A percentile compares a stretch with the other conserved stretches of the same genome.
phyloP scores from a whole-genome alignment of 1,140 invertebrate genomes.

The Drosophila orena region DNA sequence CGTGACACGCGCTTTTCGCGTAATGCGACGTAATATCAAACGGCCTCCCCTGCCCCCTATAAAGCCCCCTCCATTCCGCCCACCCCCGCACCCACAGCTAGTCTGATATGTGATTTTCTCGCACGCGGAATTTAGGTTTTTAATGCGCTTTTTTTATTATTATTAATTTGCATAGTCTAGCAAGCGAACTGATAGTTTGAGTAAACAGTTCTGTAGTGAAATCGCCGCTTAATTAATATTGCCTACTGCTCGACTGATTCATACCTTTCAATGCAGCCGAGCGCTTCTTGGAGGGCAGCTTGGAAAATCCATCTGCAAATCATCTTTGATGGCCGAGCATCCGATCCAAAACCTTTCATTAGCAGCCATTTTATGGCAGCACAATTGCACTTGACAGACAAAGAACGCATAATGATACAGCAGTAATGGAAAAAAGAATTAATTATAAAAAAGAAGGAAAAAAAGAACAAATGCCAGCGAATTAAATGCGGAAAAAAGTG shows the following conservation, averaged over 20 bases:
- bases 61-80: neutral
- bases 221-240: constrained; percentile 61
- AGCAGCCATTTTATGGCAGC: constrained; percentile 9
- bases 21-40: constrained; percentile 76
- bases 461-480: constrained; percentile 31
- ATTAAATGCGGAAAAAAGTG: constrained; percentile 79
- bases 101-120: constrained; percentile 42
- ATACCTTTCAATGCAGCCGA: too few relatives aligned
- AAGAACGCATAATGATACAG: constrained; percentile 32
- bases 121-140: constrained; percentile 55
- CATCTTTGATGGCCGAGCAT: constrained; percentile 10
- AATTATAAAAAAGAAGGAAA: constrained; percentile 14
- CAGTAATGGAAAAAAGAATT: constrained; percentile 17
- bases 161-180: constrained; percentile 70
- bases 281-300: too few relatives aligned
- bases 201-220: constrained; percentile 59
- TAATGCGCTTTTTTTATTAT: constrained; percentile 58
- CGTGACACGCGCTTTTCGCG: constrained; percentile 68
- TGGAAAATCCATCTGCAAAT: neutral
- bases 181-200: constrained; percentile 35
- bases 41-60: neutral
- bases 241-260: too few relatives aligned
- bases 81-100: neutral
- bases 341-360: constrained; percentile 7
- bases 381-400: constrained; percentile 49